These are phyloP conservation scores for Fulica atra DNA, from an alignment of 2,113 vertebrate species.

Conservation along the genomic window DNA sequence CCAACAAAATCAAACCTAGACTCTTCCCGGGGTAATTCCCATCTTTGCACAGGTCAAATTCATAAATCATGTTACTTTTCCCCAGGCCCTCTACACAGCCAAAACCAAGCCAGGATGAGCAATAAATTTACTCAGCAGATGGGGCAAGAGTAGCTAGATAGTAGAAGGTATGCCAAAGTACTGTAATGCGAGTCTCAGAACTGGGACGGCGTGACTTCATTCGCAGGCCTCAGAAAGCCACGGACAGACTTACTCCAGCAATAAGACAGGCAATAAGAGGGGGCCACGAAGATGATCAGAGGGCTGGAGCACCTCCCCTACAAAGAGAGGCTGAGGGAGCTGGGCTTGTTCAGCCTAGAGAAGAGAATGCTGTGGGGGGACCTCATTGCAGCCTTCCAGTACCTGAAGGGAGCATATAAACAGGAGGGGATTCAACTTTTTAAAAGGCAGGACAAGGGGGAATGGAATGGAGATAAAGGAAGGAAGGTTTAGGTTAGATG, in stretches of 20 bases:
- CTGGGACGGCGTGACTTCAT: not conserved
- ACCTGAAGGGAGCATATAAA: no score
- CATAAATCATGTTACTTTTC: not conserved
- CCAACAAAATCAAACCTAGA: not conserved
- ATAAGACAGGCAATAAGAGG: no score
- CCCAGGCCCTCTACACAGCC: not conserved
- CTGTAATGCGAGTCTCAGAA: not conserved
- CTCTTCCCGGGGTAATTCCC: constrained; percentile 2
- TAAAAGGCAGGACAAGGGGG: no score
- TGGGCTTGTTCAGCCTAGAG: no score
- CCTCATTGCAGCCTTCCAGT: no score
- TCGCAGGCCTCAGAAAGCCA: not conserved
- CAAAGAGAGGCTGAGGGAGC: no score
- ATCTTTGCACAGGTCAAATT: constrained; percentile 7
- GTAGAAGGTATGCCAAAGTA: not conserved
- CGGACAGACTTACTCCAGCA: not conserved
- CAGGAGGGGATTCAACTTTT: no score
- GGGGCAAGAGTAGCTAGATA: not conserved
- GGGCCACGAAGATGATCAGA: no score
- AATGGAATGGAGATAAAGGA: no score
- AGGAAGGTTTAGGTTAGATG: no score
- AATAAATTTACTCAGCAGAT: constrained; percentile 25
- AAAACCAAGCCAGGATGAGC: not conserved
- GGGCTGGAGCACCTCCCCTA: no score
- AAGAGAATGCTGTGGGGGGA: no score